Percentiles rank a stretch among this genome's conserved stretches.
Evolutionary conservation across 1,140 invertebrate species (phyloP).

Genomic region (Calephelis nemesis): DNA sequence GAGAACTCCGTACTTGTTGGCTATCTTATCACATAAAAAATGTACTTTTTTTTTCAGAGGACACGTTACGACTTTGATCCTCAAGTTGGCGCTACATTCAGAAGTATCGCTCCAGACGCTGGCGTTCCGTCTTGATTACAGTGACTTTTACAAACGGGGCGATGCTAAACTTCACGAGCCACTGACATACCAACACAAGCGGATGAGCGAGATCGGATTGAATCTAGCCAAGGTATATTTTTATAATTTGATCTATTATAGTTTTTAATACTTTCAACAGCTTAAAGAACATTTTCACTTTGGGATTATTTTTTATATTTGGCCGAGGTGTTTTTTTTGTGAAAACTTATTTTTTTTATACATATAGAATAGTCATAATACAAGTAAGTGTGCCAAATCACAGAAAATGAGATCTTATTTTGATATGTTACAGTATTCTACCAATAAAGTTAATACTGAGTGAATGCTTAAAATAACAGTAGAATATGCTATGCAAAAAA

Average conservation of each 20-base stretch:
- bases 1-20: too few species aligned
- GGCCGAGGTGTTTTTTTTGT: neutral
- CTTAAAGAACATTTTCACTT: neutral
- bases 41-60: slow-evolving; percentile 75
- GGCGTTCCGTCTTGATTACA: slow-evolving; percentile 94
- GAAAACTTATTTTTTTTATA: neutral
- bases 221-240: slow-evolving; percentile 53
- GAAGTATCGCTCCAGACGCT: slow-evolving; percentile 92
- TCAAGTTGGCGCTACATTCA: slow-evolving; percentile 87
- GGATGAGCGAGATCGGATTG: slow-evolving; percentile 80
- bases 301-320: neutral
- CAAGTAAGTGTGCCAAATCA: too few species aligned
- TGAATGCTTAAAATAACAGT: too few species aligned
- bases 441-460: too few species aligned
- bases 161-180: slow-evolving; percentile 87
- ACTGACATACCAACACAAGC: slow-evolving; percentile 85
- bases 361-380: too few species aligned
- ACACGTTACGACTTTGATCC: slow-evolving; percentile 88
- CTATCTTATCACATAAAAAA: too few species aligned
- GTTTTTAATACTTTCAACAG: too few species aligned
- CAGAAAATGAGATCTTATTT: too few species aligned
- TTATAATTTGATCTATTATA: too few species aligned
- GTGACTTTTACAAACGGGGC: slow-evolving; percentile 91
- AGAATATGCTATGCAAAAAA: too few species aligned
- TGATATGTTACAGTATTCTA: too few species aligned